These are phyloP conservation scores for Drosophila stalkeri DNA, from an alignment of 2,888 invertebrate species.

Conservation along the genomic window DNA sequence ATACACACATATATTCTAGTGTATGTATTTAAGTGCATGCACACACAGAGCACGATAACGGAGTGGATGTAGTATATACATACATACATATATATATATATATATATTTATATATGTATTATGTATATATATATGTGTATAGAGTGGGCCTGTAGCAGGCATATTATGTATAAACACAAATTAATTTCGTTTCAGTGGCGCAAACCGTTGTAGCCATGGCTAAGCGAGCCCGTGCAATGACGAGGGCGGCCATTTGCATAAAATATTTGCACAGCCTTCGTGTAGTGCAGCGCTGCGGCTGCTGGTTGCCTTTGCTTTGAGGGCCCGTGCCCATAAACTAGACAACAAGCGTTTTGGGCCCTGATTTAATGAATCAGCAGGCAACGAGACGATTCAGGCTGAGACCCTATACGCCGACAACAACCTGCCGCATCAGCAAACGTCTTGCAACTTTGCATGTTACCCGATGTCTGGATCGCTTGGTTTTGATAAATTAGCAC, in stretches of 20 bases:
- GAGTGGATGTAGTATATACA: constrained; percentile 19
- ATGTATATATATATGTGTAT: background rate
- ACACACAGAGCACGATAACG: constrained; percentile 46
- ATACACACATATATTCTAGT: constrained; percentile 24
- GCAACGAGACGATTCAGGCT: constrained; percentile 8
- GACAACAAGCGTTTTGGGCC: constrained; percentile 66
- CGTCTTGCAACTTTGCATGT: constrained; percentile 65
- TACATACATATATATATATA: background rate
- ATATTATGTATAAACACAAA: constrained; percentile 82
- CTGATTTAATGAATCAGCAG: constrained; percentile 77
- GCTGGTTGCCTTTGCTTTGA: constrained; percentile 67
- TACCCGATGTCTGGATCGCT: constrained; percentile 54
- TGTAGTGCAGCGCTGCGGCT: constrained; percentile 67
- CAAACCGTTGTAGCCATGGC: constrained; percentile 69
- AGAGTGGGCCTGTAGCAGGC: constrained; percentile 56
- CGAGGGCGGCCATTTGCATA: constrained; percentile 80
- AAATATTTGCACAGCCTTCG: constrained; percentile 83
- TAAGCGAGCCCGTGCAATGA: constrained; percentile 72
- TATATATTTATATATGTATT: constrained; percentile 1
- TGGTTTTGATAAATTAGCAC: constrained; percentile 75
- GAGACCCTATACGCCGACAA: constrained; percentile 18
- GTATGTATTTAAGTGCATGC: constrained; percentile 56
- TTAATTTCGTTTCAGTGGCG: constrained; percentile 82
- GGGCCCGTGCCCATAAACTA: constrained; percentile 73
- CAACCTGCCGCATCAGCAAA: constrained; percentile 77